phyloP scores from a whole-genome alignment of 2,113 vertebrate genomes.

The Lampris incognitus region DNA sequence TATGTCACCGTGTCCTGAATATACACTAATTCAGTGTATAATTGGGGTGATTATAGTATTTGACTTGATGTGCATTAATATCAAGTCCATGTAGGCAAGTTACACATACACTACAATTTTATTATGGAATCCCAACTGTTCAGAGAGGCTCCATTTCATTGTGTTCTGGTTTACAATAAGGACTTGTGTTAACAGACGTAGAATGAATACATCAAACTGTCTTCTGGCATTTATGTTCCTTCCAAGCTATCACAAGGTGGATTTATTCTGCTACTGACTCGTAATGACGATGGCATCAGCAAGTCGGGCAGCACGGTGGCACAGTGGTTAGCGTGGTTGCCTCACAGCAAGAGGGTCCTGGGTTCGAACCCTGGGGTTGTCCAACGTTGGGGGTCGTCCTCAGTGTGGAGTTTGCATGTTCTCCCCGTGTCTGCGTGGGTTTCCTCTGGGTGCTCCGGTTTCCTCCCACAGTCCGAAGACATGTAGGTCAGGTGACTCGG shows the following conservation, averaged over 20 bases:
- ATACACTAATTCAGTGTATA: neutral
- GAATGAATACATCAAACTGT: neutral
- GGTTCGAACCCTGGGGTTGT: too few species aligned
- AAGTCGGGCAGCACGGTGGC: too few species aligned
- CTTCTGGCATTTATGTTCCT: neutral
- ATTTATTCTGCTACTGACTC: conserved; percentile 16
- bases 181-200: neutral
- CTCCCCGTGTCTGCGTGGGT: too few species aligned
- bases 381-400: too few species aligned
- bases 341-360: too few species aligned
- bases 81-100: neutral
- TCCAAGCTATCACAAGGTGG: neutral
- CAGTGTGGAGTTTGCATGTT: too few species aligned
- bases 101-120: neutral
- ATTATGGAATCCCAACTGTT: too few species aligned
- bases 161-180: neutral
- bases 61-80: too few species aligned
- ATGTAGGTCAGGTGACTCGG: too few species aligned
- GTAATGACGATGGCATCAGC: neutral
- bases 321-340: too few species aligned
- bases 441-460: too few species aligned
- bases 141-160: neutral
- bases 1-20: neutral
- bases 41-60: conserved; percentile 3
- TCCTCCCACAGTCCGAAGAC: too few species aligned